These are phyloP conservation scores for Lynx canadensis DNA, from an alignment of 2,113 vertebrate genomes.

Conservation along the genomic window DNA sequence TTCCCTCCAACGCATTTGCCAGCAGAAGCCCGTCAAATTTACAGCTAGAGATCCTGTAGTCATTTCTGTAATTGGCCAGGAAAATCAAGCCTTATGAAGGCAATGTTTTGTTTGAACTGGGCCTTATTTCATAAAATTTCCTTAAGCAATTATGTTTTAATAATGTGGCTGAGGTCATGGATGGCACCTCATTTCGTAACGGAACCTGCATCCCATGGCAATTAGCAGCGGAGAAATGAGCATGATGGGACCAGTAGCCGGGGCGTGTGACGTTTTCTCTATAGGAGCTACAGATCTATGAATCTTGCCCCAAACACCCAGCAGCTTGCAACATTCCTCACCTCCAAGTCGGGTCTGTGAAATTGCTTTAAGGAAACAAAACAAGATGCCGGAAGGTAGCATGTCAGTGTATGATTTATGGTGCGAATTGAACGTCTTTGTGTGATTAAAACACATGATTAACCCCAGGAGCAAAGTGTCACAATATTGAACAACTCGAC, in stretches of 20 bases:
- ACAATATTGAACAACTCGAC: neutral
- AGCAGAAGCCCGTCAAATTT: conserved; percentile 15
- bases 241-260: conserved; percentile 16
- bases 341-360: conserved; percentile 68
- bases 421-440: conserved; percentile 61
- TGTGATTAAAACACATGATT: conserved; percentile 66
- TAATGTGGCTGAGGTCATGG: conserved; percentile 51
- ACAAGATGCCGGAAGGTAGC: conserved; percentile 58
- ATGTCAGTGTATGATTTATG: conserved; percentile 38
- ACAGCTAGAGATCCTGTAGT: neutral
- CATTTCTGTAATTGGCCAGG: conserved; percentile 62
- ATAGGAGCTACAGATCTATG: conserved; percentile 75
- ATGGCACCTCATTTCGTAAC: conserved; percentile 59
- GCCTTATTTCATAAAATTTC: conserved; percentile 73
- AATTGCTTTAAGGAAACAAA: conserved; percentile 57
- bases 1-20: neutral
- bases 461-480: conserved; percentile 27
- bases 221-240: conserved; percentile 73
- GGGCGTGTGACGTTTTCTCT: conserved; percentile 58
- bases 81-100: conserved; percentile 69
- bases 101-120: conserved; percentile 77
- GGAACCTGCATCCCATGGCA: conserved; percentile 59
- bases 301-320: conserved; percentile 73
- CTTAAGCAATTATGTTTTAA: conserved; percentile 78
- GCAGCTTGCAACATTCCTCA: conserved; percentile 65